These are phyloP conservation scores for Lycaon pictus DNA, from an alignment of 2,113 vertebrate genomes.

Conservation along the genomic window DNA sequence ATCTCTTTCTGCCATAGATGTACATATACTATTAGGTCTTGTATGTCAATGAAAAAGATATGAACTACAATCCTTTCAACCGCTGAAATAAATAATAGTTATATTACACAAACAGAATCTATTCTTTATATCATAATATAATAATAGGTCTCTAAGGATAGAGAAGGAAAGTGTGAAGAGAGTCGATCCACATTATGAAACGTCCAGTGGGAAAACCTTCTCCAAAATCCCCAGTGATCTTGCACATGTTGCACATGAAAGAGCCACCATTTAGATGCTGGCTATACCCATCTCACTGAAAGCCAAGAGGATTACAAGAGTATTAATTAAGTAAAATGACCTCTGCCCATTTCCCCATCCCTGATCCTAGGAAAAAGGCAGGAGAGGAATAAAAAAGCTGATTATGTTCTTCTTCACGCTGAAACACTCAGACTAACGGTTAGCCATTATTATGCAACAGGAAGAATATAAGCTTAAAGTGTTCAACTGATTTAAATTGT, in stretches of 20 bases:
- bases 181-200: background rate
- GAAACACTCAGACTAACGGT: background rate
- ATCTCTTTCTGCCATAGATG: background rate
- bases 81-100: slow-evolving; percentile 47
- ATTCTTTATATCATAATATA: background rate
- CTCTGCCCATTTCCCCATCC: background rate
- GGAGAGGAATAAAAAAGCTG: background rate
- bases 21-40: background rate
- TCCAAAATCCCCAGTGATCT: background rate
- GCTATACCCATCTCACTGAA: background rate
- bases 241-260: background rate
- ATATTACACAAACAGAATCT: background rate
- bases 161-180: background rate
- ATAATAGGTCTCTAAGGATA: background rate
- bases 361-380: background rate
- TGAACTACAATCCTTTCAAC: background rate
- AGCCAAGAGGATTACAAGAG: background rate
- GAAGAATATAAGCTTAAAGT: background rate
- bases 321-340: background rate
- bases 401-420: background rate
- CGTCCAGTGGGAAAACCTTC: background rate
- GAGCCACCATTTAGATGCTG: background rate
- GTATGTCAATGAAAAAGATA: background rate
- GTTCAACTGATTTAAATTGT: background rate
- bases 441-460: background rate